phyloP scores from a whole-genome alignment of 1,140 invertebrate species.

The Sitobion miscanthi region DNA sequence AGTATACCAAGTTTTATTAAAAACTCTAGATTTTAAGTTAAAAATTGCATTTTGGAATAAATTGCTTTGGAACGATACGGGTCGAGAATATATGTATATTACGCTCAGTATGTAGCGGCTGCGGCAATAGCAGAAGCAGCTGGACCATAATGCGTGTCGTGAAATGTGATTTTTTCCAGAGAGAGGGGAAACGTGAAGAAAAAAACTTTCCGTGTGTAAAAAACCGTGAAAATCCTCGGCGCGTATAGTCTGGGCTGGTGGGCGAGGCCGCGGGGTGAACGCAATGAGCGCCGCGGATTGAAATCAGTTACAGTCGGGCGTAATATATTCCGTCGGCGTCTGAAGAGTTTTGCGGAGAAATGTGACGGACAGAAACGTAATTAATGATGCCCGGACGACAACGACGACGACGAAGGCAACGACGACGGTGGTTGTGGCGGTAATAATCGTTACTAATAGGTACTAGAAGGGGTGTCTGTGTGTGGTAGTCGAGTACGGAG shows the following conservation, averaged over 20 bases:
- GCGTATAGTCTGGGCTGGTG: background rate
- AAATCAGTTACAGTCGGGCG: slow-evolving; percentile 40
- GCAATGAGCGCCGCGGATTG: background rate
- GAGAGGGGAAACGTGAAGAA: background rate
- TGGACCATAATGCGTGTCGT: slow-evolving; percentile 46
- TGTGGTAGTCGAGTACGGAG: background rate
- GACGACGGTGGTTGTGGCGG: background rate
- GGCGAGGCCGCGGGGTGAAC: background rate
- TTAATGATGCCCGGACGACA: slow-evolving; percentile 26
- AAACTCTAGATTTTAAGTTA: background rate
- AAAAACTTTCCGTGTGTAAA: slow-evolving; percentile 45
- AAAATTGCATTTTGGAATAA: slow-evolving; percentile 46
- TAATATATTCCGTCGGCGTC: slow-evolving; percentile 34
- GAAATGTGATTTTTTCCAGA: slow-evolving; percentile 26
- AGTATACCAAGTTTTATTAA: slow-evolving; percentile 1
- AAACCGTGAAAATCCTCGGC: slow-evolving; percentile 22
- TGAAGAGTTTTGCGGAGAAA: slow-evolving; percentile 47
- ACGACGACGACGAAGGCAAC: background rate
- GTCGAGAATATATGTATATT: slow-evolving; percentile 11
- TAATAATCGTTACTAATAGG: slow-evolving; percentile 47
- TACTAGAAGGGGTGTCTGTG: background rate
- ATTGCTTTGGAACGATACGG: slow-evolving; percentile 16
- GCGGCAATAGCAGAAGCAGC: background rate
- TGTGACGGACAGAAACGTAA: slow-evolving; percentile 54
- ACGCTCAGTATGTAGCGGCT: background rate